Percentiles rank a stretch among this genome's conserved stretches.
These are phyloP conservation scores for Propithecus coquereli DNA, from an alignment of 2,113 vertebrate species.

Conservation along the genomic window DNA sequence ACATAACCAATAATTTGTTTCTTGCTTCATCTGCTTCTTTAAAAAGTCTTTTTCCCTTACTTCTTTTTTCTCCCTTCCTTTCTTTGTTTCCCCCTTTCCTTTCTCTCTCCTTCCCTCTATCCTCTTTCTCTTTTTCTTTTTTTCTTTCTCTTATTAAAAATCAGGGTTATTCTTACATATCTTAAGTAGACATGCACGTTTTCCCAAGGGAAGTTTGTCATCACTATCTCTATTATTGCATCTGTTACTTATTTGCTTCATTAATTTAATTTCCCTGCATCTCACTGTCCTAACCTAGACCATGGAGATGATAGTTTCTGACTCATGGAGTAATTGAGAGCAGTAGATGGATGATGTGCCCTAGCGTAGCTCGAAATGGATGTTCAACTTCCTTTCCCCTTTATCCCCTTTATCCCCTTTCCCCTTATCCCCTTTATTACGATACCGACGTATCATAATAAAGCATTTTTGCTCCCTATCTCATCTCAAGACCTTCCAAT, in stretches of 20 bases:
- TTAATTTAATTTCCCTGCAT: neutral
- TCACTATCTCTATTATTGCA: neutral
- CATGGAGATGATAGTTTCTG: neutral
- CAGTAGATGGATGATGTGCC: neutral
- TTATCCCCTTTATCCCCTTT: too few relatives aligned
- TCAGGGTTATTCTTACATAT: neutral
- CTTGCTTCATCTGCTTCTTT: neutral
- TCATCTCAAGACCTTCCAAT: neutral
- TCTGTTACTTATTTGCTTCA: neutral
- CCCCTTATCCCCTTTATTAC: too few relatives aligned
- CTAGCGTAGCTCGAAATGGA: neutral
- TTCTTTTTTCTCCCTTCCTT: neutral
- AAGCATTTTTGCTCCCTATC: neutral
- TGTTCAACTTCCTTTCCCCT: neutral
- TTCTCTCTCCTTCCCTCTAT: neutral
- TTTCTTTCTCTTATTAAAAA: neutral
- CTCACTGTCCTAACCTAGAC: neutral
- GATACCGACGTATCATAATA: fast-evolving
- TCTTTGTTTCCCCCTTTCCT: neutral
- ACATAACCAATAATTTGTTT: neutral
- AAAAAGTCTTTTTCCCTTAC: neutral
- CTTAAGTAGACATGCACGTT: neutral
- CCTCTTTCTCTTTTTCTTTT: neutral
- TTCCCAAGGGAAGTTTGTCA: neutral
- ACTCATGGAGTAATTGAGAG: neutral